Evolutionary conservation across 2,888 invertebrate genomes (phyloP).

Genomic region (Sipunculus nudus): DNA sequence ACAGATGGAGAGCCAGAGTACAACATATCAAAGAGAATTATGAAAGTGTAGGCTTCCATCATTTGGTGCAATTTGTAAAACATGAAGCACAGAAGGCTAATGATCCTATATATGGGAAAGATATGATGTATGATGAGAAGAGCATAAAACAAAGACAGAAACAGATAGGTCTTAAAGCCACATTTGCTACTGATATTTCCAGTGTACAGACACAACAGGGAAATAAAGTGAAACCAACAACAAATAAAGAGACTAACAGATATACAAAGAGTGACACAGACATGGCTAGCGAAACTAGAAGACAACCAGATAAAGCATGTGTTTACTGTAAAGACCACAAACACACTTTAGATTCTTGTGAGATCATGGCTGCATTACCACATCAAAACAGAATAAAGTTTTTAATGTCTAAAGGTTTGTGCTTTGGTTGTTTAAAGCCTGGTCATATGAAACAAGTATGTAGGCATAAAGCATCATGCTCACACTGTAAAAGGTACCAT

Average conservation of each 20-base stretch:
- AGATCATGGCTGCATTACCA: background rate
- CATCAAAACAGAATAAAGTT: background rate
- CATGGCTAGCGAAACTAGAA: too few relatives aligned
- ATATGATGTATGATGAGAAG: background rate
- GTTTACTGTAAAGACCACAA: background rate
- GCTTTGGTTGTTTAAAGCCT: conserved; percentile 2
- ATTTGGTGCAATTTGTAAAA: background rate
- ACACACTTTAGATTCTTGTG: background rate
- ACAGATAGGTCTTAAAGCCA: background rate
- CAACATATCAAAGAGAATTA: background rate
- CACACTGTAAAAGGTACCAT: conserved; percentile 1
- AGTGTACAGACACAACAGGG: too few relatives aligned
- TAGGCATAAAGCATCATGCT: background rate
- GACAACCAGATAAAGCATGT: too few relatives aligned
- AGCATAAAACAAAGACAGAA: too few relatives aligned
- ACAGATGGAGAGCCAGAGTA: conserved; percentile 15
- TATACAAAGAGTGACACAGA: too few relatives aligned
- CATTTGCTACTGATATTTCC: too few relatives aligned
- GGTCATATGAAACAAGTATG: too few relatives aligned
- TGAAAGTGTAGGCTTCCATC: background rate
- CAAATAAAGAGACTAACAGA: too few relatives aligned
- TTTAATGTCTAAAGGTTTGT: conserved; percentile 6
- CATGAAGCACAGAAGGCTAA: conserved; percentile 1
- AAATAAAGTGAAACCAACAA: too few relatives aligned
- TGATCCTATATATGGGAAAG: conserved; percentile 12